Percentiles rank a stretch among this genome's conserved stretches.
Conservation (phyloP, 2,888 invertebrate genomes). For the Ceraclea dissimilis region DNA sequence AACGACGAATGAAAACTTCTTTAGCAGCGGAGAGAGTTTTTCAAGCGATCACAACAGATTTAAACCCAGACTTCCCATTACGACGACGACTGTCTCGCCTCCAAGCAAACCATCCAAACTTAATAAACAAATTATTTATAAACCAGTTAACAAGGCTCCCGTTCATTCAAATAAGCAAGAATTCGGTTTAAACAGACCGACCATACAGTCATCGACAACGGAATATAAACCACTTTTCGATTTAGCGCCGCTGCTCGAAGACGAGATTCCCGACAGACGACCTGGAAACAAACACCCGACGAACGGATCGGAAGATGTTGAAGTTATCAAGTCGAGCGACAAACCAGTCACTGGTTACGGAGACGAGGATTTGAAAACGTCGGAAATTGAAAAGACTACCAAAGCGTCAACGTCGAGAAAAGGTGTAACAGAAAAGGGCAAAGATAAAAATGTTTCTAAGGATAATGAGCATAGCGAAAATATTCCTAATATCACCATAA, state of each 20-base stretch:
- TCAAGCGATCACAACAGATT: constrained; percentile 32
- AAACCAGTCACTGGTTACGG: constrained; percentile 14
- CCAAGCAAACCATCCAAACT: constrained; percentile 20
- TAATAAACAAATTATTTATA: constrained; percentile 30
- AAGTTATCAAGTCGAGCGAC: constrained; percentile 43
- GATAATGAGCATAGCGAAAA: constrained; percentile 28
- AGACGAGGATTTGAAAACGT: constrained; percentile 3
- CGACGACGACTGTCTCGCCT: constrained; percentile 28
- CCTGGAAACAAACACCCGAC: constrained; percentile 39
- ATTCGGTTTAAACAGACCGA: constrained; percentile 28
- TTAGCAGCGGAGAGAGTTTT: constrained; percentile 27
- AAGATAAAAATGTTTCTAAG: neutral
- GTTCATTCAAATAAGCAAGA: constrained; percentile 28
- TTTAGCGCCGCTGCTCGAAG: constrained; percentile 51
- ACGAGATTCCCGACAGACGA: constrained; percentile 47
- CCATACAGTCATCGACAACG: constrained; percentile 34
- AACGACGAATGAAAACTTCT: constrained; percentile 16
- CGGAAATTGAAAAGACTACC: constrained; percentile 1
- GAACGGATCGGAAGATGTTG: constrained; percentile 43
- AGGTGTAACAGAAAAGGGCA: constrained; percentile 4
- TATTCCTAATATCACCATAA: constrained; percentile 27
- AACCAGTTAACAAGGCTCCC: constrained; percentile 29
- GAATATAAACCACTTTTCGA: constrained; percentile 48
- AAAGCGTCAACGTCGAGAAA: neutral
- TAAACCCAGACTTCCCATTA: constrained; percentile 29